Conservation (phyloP, 2,888 invertebrate genomes). For the Drosophila infuscata region DNA sequence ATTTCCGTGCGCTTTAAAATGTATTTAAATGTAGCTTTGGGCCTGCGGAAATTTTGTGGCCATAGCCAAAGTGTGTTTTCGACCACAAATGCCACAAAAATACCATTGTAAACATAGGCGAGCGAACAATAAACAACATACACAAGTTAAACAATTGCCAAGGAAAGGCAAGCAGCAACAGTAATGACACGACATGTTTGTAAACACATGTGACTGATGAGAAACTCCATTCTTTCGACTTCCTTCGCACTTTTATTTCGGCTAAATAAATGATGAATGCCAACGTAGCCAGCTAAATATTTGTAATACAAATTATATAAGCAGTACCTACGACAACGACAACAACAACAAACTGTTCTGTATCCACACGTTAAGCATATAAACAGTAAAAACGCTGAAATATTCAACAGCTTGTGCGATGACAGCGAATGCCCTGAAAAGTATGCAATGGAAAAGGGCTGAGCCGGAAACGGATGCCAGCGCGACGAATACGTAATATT, state of each 20-base stretch:
- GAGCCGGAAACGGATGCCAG: constrained; percentile 9
- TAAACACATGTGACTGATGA: constrained; percentile 30
- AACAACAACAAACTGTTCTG: constrained; percentile 2
- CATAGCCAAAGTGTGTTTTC: constrained; percentile 27
- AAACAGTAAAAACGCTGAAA: constrained; percentile 65
- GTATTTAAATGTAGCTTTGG: constrained; percentile 50
- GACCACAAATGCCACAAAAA: constrained; percentile 28
- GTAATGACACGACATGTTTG: constrained; percentile 16
- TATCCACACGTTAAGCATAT: constrained; percentile 31
- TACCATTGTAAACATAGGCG: constrained; percentile 33
- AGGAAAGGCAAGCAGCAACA: constrained; percentile 18
- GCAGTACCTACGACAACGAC: constrained; percentile 18
- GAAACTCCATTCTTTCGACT: constrained; percentile 25
- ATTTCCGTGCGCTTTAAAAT: constrained; percentile 65
- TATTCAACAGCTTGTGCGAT: constrained; percentile 65
- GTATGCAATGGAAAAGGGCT: constrained; percentile 47
- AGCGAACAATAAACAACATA: constrained; percentile 12
- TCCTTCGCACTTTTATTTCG: constrained; percentile 51
- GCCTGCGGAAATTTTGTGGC: constrained; percentile 55
- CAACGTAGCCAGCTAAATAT: constrained; percentile 41
- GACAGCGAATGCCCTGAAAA: constrained; percentile 40
- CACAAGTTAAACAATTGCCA: constrained; percentile 41
- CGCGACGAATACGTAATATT: constrained; percentile 41
- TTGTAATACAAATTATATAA: constrained; percentile 63
- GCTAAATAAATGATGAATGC: constrained; percentile 60